Percentiles rank a stretch among this genome's conserved stretches.
Conservation (phyloP, 2,888 invertebrate genomes). For the Zelleria hepariella region DNA sequence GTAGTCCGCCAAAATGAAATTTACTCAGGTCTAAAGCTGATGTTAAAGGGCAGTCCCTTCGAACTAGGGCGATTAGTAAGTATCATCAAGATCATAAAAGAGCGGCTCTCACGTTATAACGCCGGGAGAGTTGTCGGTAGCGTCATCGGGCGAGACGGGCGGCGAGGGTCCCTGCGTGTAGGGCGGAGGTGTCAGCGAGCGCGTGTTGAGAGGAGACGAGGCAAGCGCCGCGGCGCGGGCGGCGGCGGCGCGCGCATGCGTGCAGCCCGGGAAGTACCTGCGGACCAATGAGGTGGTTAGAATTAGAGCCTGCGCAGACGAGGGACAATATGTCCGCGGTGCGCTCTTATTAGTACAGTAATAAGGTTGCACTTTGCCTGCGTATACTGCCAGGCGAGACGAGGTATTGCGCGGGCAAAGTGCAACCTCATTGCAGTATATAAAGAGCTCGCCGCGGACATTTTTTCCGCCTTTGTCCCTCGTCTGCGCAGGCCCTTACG, state of each 20-base stretch:
- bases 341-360: too few species aligned
- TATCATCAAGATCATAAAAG: background rate
- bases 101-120: background rate
- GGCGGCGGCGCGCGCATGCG: slow-evolving; percentile 46
- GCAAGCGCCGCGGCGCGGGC: slow-evolving; percentile 28
- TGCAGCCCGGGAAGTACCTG: slow-evolving; percentile 53
- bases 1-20: too few species aligned
- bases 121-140: background rate
- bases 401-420: too few species aligned
- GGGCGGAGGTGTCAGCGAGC: slow-evolving; percentile 20
- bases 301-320: too few species aligned
- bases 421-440: too few species aligned
- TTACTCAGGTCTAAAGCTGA: too few species aligned
- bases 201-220: slow-evolving; percentile 8
- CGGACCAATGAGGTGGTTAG: background rate
- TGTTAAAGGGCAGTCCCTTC: background rate
- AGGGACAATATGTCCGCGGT: too few species aligned
- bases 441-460: too few species aligned
- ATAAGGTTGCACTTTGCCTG: too few species aligned
- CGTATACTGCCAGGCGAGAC: too few species aligned
- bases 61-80: background rate
- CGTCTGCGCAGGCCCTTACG: too few species aligned
- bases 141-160: background rate
- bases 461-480: too few species aligned
- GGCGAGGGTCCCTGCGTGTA: background rate